Conservation (phyloP, 2,888 invertebrate genomes). For the Aspidiotus destructor region DNA sequence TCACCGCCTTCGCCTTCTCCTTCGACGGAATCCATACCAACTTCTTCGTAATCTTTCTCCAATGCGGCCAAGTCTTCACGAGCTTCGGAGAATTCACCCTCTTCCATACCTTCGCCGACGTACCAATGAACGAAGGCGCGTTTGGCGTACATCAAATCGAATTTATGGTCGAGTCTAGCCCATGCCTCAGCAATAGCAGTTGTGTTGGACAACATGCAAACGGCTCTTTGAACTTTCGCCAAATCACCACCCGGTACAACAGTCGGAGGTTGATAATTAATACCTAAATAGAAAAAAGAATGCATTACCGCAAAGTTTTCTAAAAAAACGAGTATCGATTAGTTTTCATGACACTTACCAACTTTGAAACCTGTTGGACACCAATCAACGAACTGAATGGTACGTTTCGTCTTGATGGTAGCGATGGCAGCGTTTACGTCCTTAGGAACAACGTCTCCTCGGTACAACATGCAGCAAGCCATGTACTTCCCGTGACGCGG, state of each 20-base stretch:
- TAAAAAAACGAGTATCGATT: constrained; percentile 9
- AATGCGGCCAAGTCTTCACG: constrained; percentile 64
- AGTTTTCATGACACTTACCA: constrained; percentile 18
- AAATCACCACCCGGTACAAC: constrained; percentile 47
- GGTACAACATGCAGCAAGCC: constrained; percentile 92
- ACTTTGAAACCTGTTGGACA: constrained; percentile 65
- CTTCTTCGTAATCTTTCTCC: constrained; percentile 64
- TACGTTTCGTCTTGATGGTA: constrained; percentile 88
- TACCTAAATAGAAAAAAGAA: constrained; percentile 39
- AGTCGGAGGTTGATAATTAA: constrained; percentile 47
- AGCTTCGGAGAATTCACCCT: constrained; percentile 70
- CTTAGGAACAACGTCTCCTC: constrained; percentile 87
- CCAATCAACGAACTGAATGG: constrained; percentile 89
- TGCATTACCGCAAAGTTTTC: not conserved
- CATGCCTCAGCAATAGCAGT: constrained; percentile 59
- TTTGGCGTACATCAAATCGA: constrained; percentile 60
- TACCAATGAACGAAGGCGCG: constrained; percentile 66
- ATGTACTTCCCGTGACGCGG: constrained; percentile 87
- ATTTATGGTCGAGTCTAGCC: constrained; percentile 57
- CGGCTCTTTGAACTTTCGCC: constrained; percentile 54
- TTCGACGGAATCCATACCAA: constrained; percentile 52
- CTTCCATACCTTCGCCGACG: constrained; percentile 70
- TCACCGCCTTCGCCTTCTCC: constrained; percentile 55
- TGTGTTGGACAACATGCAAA: constrained; percentile 59
- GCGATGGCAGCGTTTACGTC: constrained; percentile 93